phyloP scores from a whole-genome alignment of 2,888 invertebrate genomes.

The Lepeophtheirus nordmannii region DNA sequence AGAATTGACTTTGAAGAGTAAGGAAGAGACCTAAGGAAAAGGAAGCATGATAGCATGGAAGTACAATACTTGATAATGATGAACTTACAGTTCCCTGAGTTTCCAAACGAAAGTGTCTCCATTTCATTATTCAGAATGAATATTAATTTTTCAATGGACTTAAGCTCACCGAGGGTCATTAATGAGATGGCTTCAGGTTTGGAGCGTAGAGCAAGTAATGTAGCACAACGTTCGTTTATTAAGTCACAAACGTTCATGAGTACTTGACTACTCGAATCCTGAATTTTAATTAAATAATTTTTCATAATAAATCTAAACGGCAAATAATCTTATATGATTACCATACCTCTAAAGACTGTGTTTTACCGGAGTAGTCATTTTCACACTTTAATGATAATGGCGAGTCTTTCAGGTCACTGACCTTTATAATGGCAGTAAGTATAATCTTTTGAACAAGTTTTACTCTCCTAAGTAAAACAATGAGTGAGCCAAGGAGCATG shows the following conservation, averaged over 20 bases:
- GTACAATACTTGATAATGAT: neutral
- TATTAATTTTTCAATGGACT: slow-evolving; percentile 6
- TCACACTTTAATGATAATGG: too few species aligned
- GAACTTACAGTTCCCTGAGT: neutral
- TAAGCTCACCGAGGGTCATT: slow-evolving; percentile 15
- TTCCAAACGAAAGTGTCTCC: neutral
- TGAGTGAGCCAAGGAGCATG: slow-evolving; percentile 11
- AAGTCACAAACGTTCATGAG: slow-evolving; percentile 22
- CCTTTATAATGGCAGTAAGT: neutral
- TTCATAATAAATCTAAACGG: neutral
- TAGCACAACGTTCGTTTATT: slow-evolving; percentile 19
- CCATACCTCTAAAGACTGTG: too few species aligned
- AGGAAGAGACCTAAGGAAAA: slow-evolving; percentile 9
- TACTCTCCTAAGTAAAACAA: neutral
- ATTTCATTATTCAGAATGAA: slow-evolving; percentile 6
- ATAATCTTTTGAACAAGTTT: neutral
- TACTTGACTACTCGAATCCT: slow-evolving; percentile 15
- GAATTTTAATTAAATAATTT: too few species aligned
- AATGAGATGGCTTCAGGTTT: slow-evolving; percentile 6
- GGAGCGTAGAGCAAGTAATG: slow-evolving; percentile 19
- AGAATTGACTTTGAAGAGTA: slow-evolving; percentile 9
- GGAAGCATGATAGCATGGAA: neutral
- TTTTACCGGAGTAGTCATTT: too few species aligned
- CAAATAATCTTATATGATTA: neutral
- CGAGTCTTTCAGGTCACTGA: neutral